A percentile compares a stretch with the other conserved stretches of the same genome.
Conservation (phyloP, 2,113 vertebrate genomes). For the Nycticebus coucang region DNA sequence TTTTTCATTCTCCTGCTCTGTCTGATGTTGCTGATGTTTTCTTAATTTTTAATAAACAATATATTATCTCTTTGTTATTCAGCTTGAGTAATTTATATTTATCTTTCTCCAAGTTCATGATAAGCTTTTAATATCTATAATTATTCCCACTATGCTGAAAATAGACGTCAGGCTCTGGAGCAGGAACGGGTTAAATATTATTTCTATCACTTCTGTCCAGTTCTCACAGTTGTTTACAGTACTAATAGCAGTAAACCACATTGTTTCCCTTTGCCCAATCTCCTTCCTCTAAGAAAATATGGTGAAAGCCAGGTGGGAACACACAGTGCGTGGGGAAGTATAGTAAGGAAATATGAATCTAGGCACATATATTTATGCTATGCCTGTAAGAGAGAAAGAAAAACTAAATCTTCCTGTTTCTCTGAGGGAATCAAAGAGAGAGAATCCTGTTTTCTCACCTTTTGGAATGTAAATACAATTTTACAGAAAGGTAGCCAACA, state of each 20-base stretch:
- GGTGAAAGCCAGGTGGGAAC: neutral
- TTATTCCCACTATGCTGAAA: neutral
- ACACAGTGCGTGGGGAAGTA: no score
- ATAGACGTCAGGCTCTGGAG: neutral
- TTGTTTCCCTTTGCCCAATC: neutral
- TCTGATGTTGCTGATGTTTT: neutral
- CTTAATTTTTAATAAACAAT: neutral
- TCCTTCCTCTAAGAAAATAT: neutral
- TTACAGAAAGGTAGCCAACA: no score
- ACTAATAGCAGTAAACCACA: neutral
- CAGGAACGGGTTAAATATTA: neutral
- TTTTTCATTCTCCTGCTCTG: neutral
- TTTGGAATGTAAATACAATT: neutral
- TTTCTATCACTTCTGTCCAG: neutral
- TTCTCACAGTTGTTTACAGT: neutral
- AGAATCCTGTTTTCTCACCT: neutral
- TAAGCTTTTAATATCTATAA: neutral
- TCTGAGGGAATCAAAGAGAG: neutral
- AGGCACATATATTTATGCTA: neutral
- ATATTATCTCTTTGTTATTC: neutral
- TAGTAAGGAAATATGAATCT: neutral
- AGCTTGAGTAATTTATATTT: neutral
- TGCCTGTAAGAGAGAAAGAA: neutral
- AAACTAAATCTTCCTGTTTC: neutral
- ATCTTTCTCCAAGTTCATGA: neutral